These are phyloP conservation scores for Bombus difficillimus DNA, from an alignment of 1,140 invertebrate genomes.

Conservation along the genomic window DNA sequence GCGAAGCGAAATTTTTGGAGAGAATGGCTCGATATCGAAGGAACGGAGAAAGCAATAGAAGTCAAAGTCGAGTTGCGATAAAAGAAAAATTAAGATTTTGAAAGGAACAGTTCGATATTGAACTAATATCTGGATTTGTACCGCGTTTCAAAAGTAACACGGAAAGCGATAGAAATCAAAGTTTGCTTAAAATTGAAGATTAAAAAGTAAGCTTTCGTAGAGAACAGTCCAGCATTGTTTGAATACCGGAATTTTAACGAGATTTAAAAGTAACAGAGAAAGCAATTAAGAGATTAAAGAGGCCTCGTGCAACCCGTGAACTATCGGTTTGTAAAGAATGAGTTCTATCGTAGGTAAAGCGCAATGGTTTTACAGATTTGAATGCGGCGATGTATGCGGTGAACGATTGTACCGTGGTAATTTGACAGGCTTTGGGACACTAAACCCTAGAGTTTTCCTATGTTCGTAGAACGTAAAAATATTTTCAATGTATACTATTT, in stretches of 20 bases:
- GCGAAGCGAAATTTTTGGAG: rapidly evolving
- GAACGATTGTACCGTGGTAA: too few species aligned
- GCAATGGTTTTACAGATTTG: not conserved
- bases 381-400: not conserved
- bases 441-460: not conserved
- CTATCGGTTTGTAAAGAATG: not conserved
- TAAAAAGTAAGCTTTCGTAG: too few species aligned
- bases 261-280: not conserved
- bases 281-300: not conserved
- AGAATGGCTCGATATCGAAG: too few species aligned
- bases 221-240: not conserved
- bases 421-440: not conserved
- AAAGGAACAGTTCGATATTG: not conserved
- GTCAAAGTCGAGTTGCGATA: not conserved
- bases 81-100: not conserved
- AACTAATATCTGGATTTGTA: not conserved
- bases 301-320: not conserved
- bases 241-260: not conserved
- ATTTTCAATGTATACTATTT: not conserved
- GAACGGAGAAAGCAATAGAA: too few species aligned
- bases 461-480: not conserved
- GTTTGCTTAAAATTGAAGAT: not conserved
- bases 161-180: not conserved
- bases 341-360: not conserved
- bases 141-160: too few species aligned